Evolutionary conservation across 2,113 vertebrate genomes (phyloP).

Genomic region (rat (Rattus norvegicus)): DNA sequence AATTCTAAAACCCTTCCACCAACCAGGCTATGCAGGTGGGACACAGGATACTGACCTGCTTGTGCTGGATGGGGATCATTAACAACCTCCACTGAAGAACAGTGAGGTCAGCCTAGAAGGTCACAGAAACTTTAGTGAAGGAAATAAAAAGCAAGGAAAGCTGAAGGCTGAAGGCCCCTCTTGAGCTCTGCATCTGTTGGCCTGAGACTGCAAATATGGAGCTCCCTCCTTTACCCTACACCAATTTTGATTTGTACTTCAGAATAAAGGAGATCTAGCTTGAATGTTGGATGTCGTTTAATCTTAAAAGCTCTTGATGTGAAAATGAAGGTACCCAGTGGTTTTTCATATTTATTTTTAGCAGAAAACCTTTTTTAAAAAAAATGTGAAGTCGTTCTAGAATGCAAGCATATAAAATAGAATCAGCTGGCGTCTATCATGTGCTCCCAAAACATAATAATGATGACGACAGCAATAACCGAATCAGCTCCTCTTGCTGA

Average conservation of each 20-base stretch:
- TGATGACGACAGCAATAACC: neutral
- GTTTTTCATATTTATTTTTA: slow-evolving; percentile 76
- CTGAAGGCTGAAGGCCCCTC: neutral
- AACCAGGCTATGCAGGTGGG: neutral
- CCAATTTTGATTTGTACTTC: slow-evolving; percentile 30
- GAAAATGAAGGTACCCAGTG: slow-evolving; percentile 70
- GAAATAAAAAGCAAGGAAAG: neutral
- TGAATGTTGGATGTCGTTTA: slow-evolving; percentile 62
- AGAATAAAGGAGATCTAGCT: slow-evolving; percentile 54
- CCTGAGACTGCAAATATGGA: neutral
- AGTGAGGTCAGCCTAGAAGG: neutral
- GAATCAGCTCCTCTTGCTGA: neutral
- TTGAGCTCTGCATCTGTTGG: neutral
- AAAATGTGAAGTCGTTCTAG: neutral
- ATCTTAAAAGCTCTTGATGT: slow-evolving; percentile 72
- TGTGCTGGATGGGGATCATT: neutral
- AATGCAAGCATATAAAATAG: slow-evolving; percentile 49
- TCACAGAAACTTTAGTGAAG: neutral
- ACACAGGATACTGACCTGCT: too few species aligned
- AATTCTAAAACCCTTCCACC: neutral
- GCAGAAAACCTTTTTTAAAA: slow-evolving; percentile 44
- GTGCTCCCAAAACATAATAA: neutral
- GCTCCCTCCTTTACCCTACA: neutral
- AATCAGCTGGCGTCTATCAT: slow-evolving; percentile 58
- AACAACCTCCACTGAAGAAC: neutral